phyloP scores from a whole-genome alignment of 2,113 vertebrate genomes.

The Climacteris rufus region DNA sequence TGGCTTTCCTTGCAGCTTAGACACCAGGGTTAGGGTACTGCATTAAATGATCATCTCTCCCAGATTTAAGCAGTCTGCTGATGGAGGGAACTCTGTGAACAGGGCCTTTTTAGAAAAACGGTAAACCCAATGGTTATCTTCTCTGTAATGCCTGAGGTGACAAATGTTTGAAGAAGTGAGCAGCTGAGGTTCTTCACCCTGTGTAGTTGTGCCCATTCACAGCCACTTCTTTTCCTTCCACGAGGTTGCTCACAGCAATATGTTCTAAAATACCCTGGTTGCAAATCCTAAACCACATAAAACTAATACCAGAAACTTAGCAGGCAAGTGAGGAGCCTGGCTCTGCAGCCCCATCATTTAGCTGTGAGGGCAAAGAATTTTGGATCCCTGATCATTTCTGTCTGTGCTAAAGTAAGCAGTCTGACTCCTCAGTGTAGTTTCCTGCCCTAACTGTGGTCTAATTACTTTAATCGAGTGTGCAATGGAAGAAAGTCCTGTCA shows the following conservation, averaged over 20 bases:
- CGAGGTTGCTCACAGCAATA: background rate
- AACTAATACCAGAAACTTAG: background rate
- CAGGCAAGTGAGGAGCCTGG: background rate
- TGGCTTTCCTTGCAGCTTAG: background rate
- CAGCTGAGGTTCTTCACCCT: background rate
- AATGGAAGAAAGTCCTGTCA: background rate
- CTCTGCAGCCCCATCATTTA: background rate
- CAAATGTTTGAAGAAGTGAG: background rate
- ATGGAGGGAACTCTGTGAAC: background rate
- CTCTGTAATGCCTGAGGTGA: background rate
- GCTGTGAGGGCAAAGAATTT: background rate
- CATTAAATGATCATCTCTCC: background rate
- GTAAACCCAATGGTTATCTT: background rate
- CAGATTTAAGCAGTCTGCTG: background rate
- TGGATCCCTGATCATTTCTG: background rate
- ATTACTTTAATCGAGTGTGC: background rate
- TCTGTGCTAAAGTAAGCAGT: background rate
- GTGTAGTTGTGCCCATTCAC: background rate
- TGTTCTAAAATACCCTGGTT: background rate
- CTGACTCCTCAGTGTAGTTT: background rate
- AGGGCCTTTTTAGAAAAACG: background rate
- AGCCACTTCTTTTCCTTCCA: background rate
- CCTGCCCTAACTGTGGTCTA: background rate
- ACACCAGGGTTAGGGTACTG: background rate
- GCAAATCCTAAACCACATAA: background rate